Conservation (phyloP, 2,797 vertebrate species). For the Falco rusticolus region DNA sequence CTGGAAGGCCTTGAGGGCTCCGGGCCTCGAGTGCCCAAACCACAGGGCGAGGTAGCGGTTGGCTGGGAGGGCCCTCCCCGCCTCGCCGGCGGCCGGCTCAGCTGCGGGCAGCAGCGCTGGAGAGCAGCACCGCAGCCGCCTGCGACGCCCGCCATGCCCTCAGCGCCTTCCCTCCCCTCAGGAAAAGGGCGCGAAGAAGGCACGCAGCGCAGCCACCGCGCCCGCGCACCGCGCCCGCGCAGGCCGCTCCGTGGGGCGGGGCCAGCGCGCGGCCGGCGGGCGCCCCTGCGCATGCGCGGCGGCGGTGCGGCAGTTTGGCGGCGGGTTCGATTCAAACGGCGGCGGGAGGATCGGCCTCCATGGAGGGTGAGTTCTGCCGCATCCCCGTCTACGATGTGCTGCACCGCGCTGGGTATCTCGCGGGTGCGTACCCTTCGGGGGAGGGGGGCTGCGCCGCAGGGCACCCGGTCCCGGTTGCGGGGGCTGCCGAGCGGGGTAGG, state of each 20-base stretch:
- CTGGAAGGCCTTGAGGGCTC: not conserved
- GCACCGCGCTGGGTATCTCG: not conserved
- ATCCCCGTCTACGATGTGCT: not conserved
- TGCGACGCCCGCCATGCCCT: too few species aligned
- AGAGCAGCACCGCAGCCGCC: too few species aligned
- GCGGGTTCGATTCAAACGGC: not conserved
- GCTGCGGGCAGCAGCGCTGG: too few species aligned
- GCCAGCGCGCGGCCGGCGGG: not conserved
- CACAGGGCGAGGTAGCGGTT: accelerated
- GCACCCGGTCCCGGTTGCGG: too few species aligned
- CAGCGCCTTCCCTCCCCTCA: too few species aligned
- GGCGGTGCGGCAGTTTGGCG: not conserved
- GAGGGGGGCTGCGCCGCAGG: too few species aligned
- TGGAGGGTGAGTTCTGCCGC: not conserved
- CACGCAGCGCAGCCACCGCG: too few species aligned
- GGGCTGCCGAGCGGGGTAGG: not conserved
- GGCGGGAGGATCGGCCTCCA: too few species aligned
- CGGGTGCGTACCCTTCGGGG: not conserved
- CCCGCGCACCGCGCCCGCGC: not conserved
- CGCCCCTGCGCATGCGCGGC: not conserved
- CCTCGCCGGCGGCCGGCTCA: not conserved
- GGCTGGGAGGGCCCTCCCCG: not conserved
- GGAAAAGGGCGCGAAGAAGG: too few species aligned
- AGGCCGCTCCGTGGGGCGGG: not conserved
- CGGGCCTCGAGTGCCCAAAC: not conserved